phyloP scores from a whole-genome alignment of 2,888 invertebrate species.

The Emmelina monodactyla region DNA sequence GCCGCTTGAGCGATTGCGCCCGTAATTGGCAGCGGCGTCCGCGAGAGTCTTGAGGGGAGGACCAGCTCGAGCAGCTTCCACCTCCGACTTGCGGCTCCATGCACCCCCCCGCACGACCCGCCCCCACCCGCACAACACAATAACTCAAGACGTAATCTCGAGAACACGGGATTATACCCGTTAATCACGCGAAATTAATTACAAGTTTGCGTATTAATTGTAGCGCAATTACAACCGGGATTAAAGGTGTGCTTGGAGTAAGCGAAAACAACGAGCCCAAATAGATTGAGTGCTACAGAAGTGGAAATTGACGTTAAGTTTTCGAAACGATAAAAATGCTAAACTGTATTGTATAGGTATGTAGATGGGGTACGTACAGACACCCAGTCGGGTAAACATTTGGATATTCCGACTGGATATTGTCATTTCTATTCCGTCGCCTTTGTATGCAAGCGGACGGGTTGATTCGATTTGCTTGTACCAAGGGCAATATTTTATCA shows the following conservation, averaged over 20 bases:
- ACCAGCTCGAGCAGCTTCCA: constrained; percentile 20
- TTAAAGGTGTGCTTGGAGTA: too few species aligned
- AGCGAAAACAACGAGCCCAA: too few species aligned
- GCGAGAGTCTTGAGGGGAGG: constrained; percentile 67
- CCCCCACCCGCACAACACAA: constrained; percentile 27
- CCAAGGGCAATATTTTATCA: constrained; percentile 63
- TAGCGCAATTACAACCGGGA: constrained; percentile 52
- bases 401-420: constrained; percentile 51
- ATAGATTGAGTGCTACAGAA: constrained; percentile 8
- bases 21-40: constrained; percentile 67
- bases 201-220: constrained; percentile 65
- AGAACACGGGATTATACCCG: constrained; percentile 63
- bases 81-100: constrained; percentile 35
- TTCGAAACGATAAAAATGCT: too few species aligned
- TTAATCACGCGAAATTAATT: constrained; percentile 66
- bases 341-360: too few species aligned
- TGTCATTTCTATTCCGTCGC: constrained; percentile 45
- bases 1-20: constrained; percentile 65
- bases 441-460: constrained; percentile 65
- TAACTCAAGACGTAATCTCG: constrained; percentile 61
- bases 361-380: too few species aligned
- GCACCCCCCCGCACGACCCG: constrained; percentile 18
- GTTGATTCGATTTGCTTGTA: constrained; percentile 62
- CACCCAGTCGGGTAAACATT: too few species aligned
- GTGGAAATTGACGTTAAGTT: constrained; percentile 1